Evolutionary conservation across 2,113 vertebrate species (phyloP).

Genomic region (Dermatemys mawii): DNA sequence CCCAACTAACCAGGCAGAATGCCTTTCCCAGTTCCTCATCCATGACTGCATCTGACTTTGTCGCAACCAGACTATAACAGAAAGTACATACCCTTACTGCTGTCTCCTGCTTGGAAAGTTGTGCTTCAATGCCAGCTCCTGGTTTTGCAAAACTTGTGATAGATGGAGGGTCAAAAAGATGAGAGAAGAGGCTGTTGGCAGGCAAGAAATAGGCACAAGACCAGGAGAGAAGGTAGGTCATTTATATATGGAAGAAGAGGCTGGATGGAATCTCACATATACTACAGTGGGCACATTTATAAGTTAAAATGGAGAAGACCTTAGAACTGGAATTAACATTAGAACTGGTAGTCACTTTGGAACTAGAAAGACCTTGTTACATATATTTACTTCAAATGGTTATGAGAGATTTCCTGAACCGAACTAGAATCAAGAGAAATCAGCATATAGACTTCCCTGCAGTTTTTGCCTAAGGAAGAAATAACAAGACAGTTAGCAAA

Average conservation of each 20-base stretch:
- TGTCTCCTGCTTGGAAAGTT: background rate
- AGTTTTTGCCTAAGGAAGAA: background rate
- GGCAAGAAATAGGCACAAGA: background rate
- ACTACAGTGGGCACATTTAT: too few relatives aligned
- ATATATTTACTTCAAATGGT: too few relatives aligned
- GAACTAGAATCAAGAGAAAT: background rate
- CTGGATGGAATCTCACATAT: too few relatives aligned
- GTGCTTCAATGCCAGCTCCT: background rate
- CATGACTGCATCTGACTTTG: background rate
- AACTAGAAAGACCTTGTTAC: too few relatives aligned
- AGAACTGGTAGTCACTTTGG: too few relatives aligned
- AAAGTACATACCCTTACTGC: background rate
- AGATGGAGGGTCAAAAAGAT: background rate
- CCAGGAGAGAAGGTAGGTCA: too few relatives aligned
- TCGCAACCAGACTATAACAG: background rate
- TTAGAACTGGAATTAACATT: too few relatives aligned
- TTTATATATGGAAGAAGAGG: too few relatives aligned
- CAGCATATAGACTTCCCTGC: background rate
- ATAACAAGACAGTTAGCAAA: background rate
- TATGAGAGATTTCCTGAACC: background rate
- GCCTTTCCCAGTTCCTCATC: background rate
- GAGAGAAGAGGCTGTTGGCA: background rate
- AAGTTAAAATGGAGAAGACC: too few relatives aligned
- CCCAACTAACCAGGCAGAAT: background rate
- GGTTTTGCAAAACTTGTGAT: too few relatives aligned